Evolutionary conservation across 2,113 vertebrate genomes (phyloP), one percentile per base, ranked within the genome.

Genomic region (Lycocorax pyrrhopterus): DNA sequence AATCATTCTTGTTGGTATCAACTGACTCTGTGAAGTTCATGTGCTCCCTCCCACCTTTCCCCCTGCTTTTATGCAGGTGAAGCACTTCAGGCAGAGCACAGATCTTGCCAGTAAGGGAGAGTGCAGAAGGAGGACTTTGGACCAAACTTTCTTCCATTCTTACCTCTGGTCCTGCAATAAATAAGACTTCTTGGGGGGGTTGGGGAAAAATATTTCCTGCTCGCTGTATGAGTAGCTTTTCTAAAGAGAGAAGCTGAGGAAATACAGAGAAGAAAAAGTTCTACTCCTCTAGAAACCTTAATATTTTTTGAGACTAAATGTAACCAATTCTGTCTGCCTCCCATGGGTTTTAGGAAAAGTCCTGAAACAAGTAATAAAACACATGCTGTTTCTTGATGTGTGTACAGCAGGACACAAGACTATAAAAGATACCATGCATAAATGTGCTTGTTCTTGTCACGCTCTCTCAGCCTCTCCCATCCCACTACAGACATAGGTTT

Each of bases 1-100:
- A 88, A 85, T 96, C 75, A 15, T 76, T 85, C 53, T 62, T 94
- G 67, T 95, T 94, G 86, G 8, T 91, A 74, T 94, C 91, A 91
- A 16, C 78, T 95, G 90, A 83, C 78, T 91, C 53, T 47, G 26
- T 74, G 82, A 91, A 90, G 87, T 90, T 88, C 59, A 64, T 3
- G 3, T 88, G 78, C 56, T 88, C 46, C 84, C 71, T 96, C 84
- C 66, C 66, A 41, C 67, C 55, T 91, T 95, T 76, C 49, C 56
- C 43, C 85, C 43, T 79, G 56, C 82, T 73, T 88, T 87, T 33
- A 55, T 55, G 44, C 44, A 71, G 60, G 64, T 89, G 82, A 94
- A 94, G 56, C 30, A 63, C 77, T 60, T 81, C 49, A 87, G 84
- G 87, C 86, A 92, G 51, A 84, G 44, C 51, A 51, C 68, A 86